These are phyloP conservation scores for Apis mellifera DNA, from an alignment of 1,140 invertebrate species.

Conservation along the genomic window DNA sequence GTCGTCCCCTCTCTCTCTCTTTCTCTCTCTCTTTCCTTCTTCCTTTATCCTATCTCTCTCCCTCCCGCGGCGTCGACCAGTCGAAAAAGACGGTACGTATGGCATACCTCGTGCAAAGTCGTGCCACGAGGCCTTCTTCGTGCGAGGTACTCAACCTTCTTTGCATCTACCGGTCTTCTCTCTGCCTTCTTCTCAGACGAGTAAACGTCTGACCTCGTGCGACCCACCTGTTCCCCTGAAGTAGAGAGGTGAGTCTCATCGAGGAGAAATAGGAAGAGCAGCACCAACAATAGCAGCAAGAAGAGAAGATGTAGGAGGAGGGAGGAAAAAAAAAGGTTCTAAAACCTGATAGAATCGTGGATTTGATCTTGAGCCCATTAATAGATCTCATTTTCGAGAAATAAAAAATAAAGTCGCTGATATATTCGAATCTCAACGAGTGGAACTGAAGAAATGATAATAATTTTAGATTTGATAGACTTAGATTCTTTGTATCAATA, in stretches of 20 bases:
- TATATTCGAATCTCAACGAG: too few relatives aligned
- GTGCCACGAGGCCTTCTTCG: conserved; percentile 66
- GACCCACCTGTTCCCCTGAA: conserved; percentile 55
- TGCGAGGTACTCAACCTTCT: conserved; percentile 71
- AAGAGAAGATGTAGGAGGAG: neutral
- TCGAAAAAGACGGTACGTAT: conserved; percentile 57
- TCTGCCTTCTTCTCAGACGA: conserved; percentile 55
- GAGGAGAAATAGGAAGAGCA: conserved; percentile 21
- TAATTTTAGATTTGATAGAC: too few relatives aligned
- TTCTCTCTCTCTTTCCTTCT: neutral
- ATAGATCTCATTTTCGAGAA: conserved; percentile 33
- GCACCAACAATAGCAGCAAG: neutral
- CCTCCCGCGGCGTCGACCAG: neutral
- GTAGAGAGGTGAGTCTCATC: conserved; percentile 15
- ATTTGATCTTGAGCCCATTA: conserved; percentile 40
- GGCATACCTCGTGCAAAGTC: conserved; percentile 61
- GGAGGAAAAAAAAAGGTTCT: conserved; percentile 3
- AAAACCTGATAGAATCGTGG: conserved; percentile 10
- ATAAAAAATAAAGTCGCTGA: conserved; percentile 12
- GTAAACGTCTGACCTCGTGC: conserved; percentile 60
- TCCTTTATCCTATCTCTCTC: neutral
- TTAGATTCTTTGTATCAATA: too few relatives aligned
- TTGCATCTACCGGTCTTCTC: conserved; percentile 65
- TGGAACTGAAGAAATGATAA: too few relatives aligned
- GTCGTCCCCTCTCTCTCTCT: neutral